Base-by-base conservation (phyloP, 2,888 invertebrate species). In the Malthinus seriepunctatus region DNA sequence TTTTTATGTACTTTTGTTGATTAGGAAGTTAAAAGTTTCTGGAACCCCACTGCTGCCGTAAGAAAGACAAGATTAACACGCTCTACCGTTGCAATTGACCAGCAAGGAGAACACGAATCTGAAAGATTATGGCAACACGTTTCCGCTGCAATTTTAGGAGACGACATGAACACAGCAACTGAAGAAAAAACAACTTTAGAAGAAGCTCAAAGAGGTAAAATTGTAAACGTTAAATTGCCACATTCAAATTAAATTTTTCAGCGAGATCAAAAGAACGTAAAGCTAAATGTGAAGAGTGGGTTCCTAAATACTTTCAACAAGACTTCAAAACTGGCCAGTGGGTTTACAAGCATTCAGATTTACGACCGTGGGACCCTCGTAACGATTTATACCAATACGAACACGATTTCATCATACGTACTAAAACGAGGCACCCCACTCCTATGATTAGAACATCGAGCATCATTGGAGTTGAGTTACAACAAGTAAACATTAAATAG, bases 371-470 rank as follows among this genome's bases (percentile, higher is more conserved):
- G 96, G 92, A 94, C 79, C 84, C 87, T 0, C 83, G 88, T 53
- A 93, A 93, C 64, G 96, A 97, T 76, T 77, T 93, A 15, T 82
- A 91, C 63, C 96, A 96, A 73, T 95, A 89, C 75, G 96, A 97
- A 75, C 84, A 86, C 5, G 86, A 91, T 51, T 95, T 88, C 75
- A 81, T 88, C 48, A 88, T 96, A 35, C 83, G 87, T 55, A 92
- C 93, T 1, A 87, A 89, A 75, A 90, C 90, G 6, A 83, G 86
- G 54, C 90, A 89, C 75, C 86, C 86, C 66, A 88, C 90, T 14
- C 88, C 90, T 44, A 86, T 89, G 71, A 87, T 90, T 69, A 82
- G 89, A 62, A 86, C 88, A 32, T 83, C 86, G 47, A 89, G 89
- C 74, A 86, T 89, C 63, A 83, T 88, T 56, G 88, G 88, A 69